Conservation (phyloP, 2,888 invertebrate genomes). For the Odontocerum albicorne region DNA sequence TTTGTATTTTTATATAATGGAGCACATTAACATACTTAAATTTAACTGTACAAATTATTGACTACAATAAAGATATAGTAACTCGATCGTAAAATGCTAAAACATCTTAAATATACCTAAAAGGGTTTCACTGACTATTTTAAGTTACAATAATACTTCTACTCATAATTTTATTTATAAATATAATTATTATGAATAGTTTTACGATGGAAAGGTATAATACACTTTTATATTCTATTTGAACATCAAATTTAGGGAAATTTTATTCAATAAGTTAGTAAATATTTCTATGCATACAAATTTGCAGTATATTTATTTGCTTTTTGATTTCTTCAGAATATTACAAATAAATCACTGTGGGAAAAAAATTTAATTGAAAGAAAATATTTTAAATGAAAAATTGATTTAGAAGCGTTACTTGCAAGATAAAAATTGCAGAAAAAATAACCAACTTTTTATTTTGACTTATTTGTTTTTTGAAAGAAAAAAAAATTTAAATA, state of each 20-base stretch:
- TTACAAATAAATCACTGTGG: neutral
- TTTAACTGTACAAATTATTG: slow-evolving; percentile 31
- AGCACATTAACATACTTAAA: slow-evolving; percentile 36
- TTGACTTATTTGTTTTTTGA: too few relatives aligned
- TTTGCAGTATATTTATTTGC: too few relatives aligned
- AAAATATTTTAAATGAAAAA: neutral
- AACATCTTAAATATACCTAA: slow-evolving; percentile 22
- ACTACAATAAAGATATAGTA: slow-evolving; percentile 33
- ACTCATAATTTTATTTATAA: slow-evolving; percentile 18
- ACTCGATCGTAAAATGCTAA: slow-evolving; percentile 34
- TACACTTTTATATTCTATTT: slow-evolving; percentile 9
- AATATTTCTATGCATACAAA: too few relatives aligned
- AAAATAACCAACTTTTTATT: too few relatives aligned
- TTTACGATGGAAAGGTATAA: slow-evolving; percentile 13
- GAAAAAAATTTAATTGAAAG: neutral
- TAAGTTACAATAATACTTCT: slow-evolving; percentile 18
- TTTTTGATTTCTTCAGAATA: neutral
- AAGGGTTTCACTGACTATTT: slow-evolving; percentile 25
- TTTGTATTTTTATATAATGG: slow-evolving; percentile 35
- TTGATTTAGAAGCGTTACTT: too few relatives aligned
- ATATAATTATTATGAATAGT: slow-evolving; percentile 2
- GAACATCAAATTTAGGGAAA: slow-evolving; percentile 12
- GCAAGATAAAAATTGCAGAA: too few relatives aligned
- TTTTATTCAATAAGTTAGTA: slow-evolving; percentile 9
- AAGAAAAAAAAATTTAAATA: too few relatives aligned